Conservation (phyloP, 2,888 invertebrate species). For the Cosmorhoe ocellata region DNA sequence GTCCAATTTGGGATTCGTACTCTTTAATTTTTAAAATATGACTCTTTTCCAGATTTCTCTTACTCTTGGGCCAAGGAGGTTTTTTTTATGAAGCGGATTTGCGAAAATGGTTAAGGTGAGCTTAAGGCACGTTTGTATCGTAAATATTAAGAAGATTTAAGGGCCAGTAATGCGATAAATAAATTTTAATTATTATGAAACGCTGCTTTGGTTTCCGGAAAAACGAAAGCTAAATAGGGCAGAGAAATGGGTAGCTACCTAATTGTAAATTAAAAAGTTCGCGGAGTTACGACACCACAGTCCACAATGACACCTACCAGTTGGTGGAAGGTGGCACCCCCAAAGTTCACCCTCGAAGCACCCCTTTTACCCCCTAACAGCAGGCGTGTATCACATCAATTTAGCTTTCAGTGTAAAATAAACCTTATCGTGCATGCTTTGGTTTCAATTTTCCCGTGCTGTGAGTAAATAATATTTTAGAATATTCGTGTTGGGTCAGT, state of each 20-base stretch:
- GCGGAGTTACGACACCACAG: constrained; percentile 82
- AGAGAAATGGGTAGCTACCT: constrained; percentile 82
- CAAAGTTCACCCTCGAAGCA: constrained; percentile 16
- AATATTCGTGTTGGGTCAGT: background rate
- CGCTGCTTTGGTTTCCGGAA: constrained; percentile 69
- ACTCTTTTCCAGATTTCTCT: no score
- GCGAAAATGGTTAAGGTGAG: constrained; percentile 5
- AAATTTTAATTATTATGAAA: constrained; percentile 79
- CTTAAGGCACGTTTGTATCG: constrained; percentile 34
- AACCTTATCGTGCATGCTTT: background rate
- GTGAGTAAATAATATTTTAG: background rate
- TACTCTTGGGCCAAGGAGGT: no score
- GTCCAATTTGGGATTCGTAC: no score
- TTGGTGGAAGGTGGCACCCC: constrained; percentile 37
- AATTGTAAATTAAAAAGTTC: constrained; percentile 83
- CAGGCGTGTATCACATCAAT: constrained; percentile 5
- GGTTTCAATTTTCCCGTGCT: background rate
- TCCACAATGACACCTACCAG: constrained; percentile 78
- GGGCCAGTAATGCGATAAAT: constrained; percentile 70
- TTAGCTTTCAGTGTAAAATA: constrained; percentile 7
- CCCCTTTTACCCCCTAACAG: constrained; percentile 34
- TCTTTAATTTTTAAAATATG: no score
- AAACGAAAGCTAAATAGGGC: constrained; percentile 82
- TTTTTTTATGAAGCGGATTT: no score
- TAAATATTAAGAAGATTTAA: constrained; percentile 56